Evolutionary conservation across 2,797 vertebrate species (phyloP).

Genomic region (Anguilla anguilla): DNA sequence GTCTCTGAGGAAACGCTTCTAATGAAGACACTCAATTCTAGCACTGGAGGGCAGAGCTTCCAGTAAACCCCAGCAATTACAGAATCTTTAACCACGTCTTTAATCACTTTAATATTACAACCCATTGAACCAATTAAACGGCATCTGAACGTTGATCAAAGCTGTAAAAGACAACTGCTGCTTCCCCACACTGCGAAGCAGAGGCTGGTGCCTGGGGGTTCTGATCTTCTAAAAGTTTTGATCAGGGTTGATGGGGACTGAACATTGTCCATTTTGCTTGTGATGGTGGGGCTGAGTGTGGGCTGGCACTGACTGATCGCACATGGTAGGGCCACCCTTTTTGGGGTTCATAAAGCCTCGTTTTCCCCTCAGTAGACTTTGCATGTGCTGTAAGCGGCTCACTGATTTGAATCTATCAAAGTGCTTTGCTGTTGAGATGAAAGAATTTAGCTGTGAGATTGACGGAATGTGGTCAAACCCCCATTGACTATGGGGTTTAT

Average conservation of each 20-base stretch:
- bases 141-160: conserved; percentile 3
- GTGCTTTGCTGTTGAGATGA: background rate
- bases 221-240: background rate
- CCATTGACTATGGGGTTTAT: background rate
- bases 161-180: background rate
- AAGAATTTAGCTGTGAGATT: background rate
- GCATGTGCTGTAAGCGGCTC: background rate
- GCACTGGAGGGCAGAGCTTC: background rate
- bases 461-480: background rate
- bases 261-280: background rate
- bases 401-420: background rate
- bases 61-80: background rate
- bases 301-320: background rate
- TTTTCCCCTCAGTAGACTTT: background rate
- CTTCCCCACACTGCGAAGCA: background rate
- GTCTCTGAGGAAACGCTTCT: background rate
- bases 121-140: conserved; percentile 10
- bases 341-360: background rate
- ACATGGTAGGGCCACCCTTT: background rate
- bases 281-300: background rate
- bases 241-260: background rate
- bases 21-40: background rate
- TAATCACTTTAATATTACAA: background rate
- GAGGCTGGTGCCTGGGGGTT: background rate
- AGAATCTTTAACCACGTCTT: background rate